Base-by-base conservation (phyloP, 2,113 vertebrate species). In the Mormoops blainvillei region DNA sequence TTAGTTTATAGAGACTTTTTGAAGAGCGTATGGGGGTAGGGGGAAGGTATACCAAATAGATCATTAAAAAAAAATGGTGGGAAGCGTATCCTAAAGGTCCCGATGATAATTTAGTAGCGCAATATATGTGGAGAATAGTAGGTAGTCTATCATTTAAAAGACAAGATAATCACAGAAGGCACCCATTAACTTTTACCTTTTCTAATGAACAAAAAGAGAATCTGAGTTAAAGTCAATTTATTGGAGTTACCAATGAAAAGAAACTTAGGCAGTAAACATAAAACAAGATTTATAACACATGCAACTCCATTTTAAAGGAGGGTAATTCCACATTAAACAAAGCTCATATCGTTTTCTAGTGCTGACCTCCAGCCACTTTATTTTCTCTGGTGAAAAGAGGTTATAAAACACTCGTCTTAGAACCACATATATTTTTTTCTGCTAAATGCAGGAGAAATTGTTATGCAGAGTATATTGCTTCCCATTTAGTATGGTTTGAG, bases 181-280 rank as follows among this genome's bases (percentile, higher is more conserved):
- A 88, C 7, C 65, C 45, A 88, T 92, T 36, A 81, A 22, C 90
- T 94, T 96, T 80, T 92, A 89, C 36, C 54, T 81, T 81, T 96
- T 81, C 68, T 92, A 92, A 94, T 85, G 96, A 95, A 87, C 20
- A 65, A 76, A 96, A 76, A 77, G 73, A 92, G 87, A 94, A 87
- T 89, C 58, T 81, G 58, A 91, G 33, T 92, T 87, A 89, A 92
- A 56, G 45, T 94, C 58, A 61, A 67, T 96, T 80, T 92, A 58
- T 82, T 61, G 58, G 31, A 18, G 16, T 74, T 92, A 95, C 45
- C 50, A 80, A 31, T 92, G 68, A 91, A 92, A 95, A 94, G 54
- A 94, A 95, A 88, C 19, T 83, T 92, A n/a, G 58, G 18, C 65
- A 65, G 24, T 68, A 56, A 85, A 92, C 33, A 16, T 68, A 88